Evolutionary conservation across 2,888 invertebrate genomes (phyloP), one percentile per base, ranked within the genome.

Genomic region (Caenorhabditis wallacei): DNA sequence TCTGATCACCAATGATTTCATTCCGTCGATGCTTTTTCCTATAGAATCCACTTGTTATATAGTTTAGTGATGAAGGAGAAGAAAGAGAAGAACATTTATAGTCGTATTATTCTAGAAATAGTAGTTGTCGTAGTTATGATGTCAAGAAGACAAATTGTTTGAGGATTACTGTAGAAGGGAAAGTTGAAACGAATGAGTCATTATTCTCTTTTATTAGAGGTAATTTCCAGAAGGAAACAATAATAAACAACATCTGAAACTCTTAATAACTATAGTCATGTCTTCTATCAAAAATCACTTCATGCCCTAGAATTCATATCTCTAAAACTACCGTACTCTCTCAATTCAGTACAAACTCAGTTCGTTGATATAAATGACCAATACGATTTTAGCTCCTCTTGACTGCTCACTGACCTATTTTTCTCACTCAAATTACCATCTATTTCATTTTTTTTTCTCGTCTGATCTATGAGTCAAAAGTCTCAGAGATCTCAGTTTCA

Each of bases 401-500:
- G 69, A 78, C 78, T 78, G 69, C 69, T 78, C 69, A 69, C n/a
- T 54, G 61, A 13, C 20, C 48, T 59, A n/a, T 16, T 20, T 22
- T 18, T 13, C 35, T 20, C 61, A 35, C 37, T 48, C 18, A 48
- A 48, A 48, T 48, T 48, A 8, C 46, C 46, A 7, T 18, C 46
- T 5, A 48, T 18, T 48, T 18, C 4, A 43, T 43, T 10, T 30
- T 2, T 18, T 2, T 48, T n/a, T 18, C 46, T 48, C 46, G 18
- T 48, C 46, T 10, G 40, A 10, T 48, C 46, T 48, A 3, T 18
- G 46, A 18, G 18, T 48, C 46, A 48, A 30, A 46, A 40, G 48
- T 57, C 75, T 75, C 74, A 56, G 18, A 74, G 64, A 66, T 66
- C 66, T 75, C 51, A 66, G 24, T 75, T 35, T 48, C 37, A 43